Conservation (phyloP, 2,888 invertebrate species). For the Zhuqinia jingwanae region DNA sequence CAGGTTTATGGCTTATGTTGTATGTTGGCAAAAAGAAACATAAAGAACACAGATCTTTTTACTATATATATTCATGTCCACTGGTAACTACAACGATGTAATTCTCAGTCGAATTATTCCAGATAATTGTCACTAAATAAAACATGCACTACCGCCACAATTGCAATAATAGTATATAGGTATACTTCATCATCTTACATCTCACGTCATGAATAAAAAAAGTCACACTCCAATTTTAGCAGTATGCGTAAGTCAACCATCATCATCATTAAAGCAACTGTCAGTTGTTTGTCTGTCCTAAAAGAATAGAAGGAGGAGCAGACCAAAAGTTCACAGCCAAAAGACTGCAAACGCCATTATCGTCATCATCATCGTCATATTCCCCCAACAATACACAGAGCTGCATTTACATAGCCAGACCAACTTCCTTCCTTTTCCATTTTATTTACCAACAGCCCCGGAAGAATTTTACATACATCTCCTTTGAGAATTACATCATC, state of each 20-base stretch:
- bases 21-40: neutral
- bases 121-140: slow-evolving; percentile 40
- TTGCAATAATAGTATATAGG: too few relatives aligned
- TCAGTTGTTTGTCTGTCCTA: slow-evolving; percentile 16
- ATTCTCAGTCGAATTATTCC: neutral
- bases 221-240: slow-evolving; percentile 2
- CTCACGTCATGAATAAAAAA: neutral
- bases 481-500: slow-evolving; percentile 31
- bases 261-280: slow-evolving; percentile 35
- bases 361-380: neutral
- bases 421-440: slow-evolving; percentile 41
- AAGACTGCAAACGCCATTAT: neutral
- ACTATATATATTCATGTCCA: too few relatives aligned
- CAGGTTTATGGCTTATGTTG: neutral
- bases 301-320: neutral
- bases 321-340: neutral
- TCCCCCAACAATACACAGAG: neutral
- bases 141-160: neutral
- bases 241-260: too few relatives aligned
- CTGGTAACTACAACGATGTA: too few relatives aligned
- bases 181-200: neutral
- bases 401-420: neutral
- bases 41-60: neutral
- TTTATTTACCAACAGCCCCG: slow-evolving; percentile 18
- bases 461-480: slow-evolving; percentile 35